A percentile compares a stretch with the other conserved stretches of the same genome.
Evolutionary conservation across 1,140 invertebrate species (phyloP).

Genomic region (Sminthurinus signatus): DNA sequence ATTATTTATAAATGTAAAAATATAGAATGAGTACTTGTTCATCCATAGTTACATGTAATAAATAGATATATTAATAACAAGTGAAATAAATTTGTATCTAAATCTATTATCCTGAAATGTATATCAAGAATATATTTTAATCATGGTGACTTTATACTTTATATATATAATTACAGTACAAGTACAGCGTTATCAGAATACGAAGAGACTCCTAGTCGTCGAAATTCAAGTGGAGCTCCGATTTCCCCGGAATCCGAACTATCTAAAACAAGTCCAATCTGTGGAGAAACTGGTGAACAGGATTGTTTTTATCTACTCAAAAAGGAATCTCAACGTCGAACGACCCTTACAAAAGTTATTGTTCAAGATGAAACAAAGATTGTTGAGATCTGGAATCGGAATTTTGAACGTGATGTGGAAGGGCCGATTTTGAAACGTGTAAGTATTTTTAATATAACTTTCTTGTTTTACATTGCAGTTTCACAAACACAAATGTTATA

Average conservation of each 20-base stretch:
- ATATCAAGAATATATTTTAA: too few relatives aligned
- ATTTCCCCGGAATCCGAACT: constrained; percentile 39
- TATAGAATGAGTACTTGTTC: too few relatives aligned
- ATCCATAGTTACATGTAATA: too few relatives aligned
- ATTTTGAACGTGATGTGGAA: constrained; percentile 61
- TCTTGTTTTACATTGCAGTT: too few relatives aligned
- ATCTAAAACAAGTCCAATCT: constrained; percentile 31
- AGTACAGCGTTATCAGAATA: constrained; percentile 38
- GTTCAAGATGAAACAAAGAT: constrained; percentile 81
- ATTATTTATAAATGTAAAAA: too few relatives aligned
- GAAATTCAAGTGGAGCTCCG: constrained; percentile 33
- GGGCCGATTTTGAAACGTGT: constrained; percentile 41
- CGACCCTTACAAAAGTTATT: constrained; percentile 82
- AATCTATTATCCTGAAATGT: too few relatives aligned
- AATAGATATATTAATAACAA: too few relatives aligned
- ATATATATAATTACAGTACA: constrained; percentile 32
- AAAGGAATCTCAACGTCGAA: constrained; percentile 91
- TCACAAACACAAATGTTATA: too few relatives aligned
- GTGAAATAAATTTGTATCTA: too few relatives aligned
- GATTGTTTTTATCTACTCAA: constrained; percentile 92
- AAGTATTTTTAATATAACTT: too few relatives aligned
- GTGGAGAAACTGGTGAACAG: constrained; percentile 53
- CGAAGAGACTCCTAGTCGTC: constrained; percentile 28
- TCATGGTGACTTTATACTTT: not conserved
- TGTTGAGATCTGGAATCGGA: constrained; percentile 72